Evolutionary conservation across 2,113 vertebrate genomes (phyloP).

Genomic region (Sialia sialis): DNA sequence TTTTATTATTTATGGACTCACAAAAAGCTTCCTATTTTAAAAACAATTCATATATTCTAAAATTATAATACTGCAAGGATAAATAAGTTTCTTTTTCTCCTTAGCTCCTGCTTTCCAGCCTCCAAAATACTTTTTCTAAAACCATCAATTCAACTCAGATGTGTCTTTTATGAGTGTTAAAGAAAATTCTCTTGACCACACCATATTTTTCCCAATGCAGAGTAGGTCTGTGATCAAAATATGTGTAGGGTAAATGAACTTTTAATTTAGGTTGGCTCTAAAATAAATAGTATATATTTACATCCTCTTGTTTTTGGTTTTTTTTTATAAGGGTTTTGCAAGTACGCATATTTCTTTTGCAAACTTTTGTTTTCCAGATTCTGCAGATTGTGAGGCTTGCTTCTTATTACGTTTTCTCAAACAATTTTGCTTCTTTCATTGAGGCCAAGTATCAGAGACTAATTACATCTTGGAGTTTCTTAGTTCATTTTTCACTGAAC

Average conservation of each 20-base stretch:
- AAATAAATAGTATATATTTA: neutral
- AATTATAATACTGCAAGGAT: neutral
- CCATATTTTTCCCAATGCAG: neutral
- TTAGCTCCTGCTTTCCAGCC: neutral
- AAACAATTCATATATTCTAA: neutral
- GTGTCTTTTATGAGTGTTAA: neutral
- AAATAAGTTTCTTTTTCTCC: neutral
- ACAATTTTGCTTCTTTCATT: neutral
- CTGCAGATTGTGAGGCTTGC: neutral
- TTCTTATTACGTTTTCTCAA: neutral
- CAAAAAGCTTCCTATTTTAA: neutral
- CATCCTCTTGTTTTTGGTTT: neutral
- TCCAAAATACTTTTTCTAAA: neutral
- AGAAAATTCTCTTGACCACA: neutral
- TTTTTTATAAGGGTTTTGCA: accelerated
- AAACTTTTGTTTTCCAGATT: neutral
- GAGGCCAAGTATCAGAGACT: neutral
- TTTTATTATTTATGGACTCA: neutral
- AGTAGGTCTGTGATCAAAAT: neutral
- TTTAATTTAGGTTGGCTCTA: neutral
- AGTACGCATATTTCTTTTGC: neutral
- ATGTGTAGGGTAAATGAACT: neutral
- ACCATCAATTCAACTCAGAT: neutral
- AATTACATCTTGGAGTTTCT: neutral
- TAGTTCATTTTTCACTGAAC: neutral